Percentiles rank a stretch among this genome's conserved stretches.
phyloP scores from a whole-genome alignment of 2,113 vertebrate genomes.

The Protobothrops mucrosquamatus region DNA sequence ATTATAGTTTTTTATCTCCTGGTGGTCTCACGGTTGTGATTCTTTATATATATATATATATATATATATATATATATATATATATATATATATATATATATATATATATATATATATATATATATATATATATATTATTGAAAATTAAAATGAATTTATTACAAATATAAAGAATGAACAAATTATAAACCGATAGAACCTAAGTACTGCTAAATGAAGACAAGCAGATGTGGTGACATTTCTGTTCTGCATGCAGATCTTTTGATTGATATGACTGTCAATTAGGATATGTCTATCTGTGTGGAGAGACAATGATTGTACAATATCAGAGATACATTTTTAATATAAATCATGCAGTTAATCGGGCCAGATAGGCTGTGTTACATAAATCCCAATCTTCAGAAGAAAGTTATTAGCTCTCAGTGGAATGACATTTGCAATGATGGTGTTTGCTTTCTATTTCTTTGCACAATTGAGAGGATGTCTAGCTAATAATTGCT shows the following conservation, averaged over 20 bases:
- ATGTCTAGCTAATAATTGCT: neutral
- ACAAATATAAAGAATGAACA: neutral
- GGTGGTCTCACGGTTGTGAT: too few relatives aligned
- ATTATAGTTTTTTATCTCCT: too few relatives aligned
- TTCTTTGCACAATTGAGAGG: slow-evolving; percentile 13
- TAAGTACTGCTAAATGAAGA: neutral
- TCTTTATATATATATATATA: too few relatives aligned
- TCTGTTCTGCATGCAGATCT: neutral
- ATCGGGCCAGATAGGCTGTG: neutral
- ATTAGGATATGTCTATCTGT: neutral
- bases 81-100: too few relatives aligned
- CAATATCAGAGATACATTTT: slow-evolving; percentile 2
- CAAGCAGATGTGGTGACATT: neutral
- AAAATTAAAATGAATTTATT: too few relatives aligned
- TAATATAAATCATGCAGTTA: slow-evolving; percentile 12
- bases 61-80: too few relatives aligned
- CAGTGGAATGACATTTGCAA: slow-evolving; percentile 14
- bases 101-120: too few relatives aligned
- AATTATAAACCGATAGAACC: neutral
- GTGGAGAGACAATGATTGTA: neutral
- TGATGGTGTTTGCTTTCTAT: slow-evolving; percentile 23
- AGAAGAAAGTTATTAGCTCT: slow-evolving; percentile 18
- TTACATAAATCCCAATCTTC: neutral
- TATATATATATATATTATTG: too few relatives aligned
- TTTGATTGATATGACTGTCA: neutral